Conservation (phyloP, 2,113 vertebrate genomes). For the Chrysemys picta region DNA sequence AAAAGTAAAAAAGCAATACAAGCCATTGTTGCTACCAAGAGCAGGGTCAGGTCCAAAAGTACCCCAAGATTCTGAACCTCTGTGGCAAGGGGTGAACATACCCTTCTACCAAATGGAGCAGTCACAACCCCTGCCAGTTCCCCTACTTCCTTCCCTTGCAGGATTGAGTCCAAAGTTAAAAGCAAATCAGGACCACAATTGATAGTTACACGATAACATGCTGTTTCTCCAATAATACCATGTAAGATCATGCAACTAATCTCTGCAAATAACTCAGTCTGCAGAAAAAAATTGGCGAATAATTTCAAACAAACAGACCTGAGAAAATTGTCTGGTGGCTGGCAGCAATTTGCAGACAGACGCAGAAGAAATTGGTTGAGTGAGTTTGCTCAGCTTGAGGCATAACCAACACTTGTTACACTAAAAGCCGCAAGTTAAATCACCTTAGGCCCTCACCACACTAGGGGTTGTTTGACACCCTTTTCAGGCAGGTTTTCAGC, state of each 20-base stretch:
- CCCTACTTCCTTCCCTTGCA: neutral
- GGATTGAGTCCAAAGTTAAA: neutral
- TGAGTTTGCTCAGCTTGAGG: neutral
- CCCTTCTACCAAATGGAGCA: neutral
- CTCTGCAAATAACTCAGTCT: neutral
- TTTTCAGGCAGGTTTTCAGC: neutral
- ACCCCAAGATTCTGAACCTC: too few species aligned
- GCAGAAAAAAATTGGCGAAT: neutral
- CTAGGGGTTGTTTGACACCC: neutral
- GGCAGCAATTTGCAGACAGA: neutral
- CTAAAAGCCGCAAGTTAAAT: neutral
- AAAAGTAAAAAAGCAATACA: too few species aligned
- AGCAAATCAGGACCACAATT: neutral
- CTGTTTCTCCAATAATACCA: neutral
- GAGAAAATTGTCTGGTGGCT: neutral
- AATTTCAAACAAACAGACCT: neutral
- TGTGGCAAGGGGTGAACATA: neutral
- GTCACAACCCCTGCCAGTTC: neutral
- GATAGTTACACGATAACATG: neutral
- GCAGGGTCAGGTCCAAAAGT: too few species aligned
- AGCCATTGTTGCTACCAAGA: too few species aligned
- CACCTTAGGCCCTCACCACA: neutral
- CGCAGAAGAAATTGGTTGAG: neutral
- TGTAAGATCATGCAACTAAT: neutral
- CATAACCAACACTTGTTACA: neutral